These are phyloP conservation scores for Netelia virgata DNA, from an alignment of 2,888 invertebrate species.

Conservation along the genomic window DNA sequence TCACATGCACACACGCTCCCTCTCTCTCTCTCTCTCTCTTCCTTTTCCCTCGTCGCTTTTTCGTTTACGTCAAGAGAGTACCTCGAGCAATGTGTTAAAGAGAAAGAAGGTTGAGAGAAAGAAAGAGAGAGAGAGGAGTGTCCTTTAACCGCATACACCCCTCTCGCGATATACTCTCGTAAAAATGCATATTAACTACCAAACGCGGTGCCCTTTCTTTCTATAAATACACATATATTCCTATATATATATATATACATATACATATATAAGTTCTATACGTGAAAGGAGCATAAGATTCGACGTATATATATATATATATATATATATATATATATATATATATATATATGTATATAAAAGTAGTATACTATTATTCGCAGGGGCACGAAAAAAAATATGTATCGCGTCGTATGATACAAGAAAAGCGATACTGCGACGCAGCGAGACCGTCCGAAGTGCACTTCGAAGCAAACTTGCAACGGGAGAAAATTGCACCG, in stretches of 20 bases:
- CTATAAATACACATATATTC: too few relatives aligned
- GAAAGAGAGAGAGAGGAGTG: neutral
- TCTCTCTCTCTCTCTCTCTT: neutral
- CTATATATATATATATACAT: too few relatives aligned
- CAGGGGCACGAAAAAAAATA: neutral
- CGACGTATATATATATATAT: neutral
- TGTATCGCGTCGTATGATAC: conserved; percentile 3
- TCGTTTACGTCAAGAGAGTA: conserved; percentile 11
- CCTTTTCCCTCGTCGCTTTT: neutral
- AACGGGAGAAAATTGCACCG: too few relatives aligned
- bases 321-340: neutral
- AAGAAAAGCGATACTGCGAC: neutral
- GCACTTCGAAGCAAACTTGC: too few relatives aligned
- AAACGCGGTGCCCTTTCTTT: conserved; percentile 28
- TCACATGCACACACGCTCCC: neutral
- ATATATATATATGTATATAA: neutral
- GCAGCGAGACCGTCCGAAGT: too few relatives aligned
- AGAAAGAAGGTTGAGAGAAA: neutral
- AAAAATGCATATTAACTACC: conserved; percentile 61
- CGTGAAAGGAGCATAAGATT: too few relatives aligned
- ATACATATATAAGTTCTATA: neutral
- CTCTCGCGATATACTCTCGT: conserved; percentile 44
- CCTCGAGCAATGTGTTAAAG: conserved; percentile 18
- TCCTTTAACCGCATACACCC: conserved; percentile 11
- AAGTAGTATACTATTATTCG: conserved; percentile 6